Conservation (phyloP, 37 sponge, comb jelly and placozoan genomes). For the Halichondria panicea region DNA sequence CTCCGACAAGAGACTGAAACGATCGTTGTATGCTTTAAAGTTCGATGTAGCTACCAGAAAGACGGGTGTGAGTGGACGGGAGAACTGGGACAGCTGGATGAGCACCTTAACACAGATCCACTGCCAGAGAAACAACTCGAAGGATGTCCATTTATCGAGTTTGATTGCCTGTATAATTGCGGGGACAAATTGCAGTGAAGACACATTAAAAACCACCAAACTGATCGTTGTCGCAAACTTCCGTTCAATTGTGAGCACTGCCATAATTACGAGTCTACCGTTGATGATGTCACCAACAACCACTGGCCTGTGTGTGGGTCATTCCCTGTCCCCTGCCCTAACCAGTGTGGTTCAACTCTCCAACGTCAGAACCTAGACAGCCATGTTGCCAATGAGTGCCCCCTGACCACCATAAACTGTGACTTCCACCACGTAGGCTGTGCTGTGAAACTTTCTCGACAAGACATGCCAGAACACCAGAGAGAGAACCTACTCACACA, state of each 20-base stretch:
- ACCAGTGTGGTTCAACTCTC: constrained; percentile 33
- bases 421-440: no score
- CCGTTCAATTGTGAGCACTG: constrained; percentile 32
- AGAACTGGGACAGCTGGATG: constrained; percentile 21
- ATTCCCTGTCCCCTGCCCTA: constrained; percentile 30
- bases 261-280: constrained; percentile 9
- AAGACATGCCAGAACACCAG: no score
- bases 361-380: no score
- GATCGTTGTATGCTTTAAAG: background rate
- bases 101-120: constrained; percentile 6
- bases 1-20: constrained; percentile 11
- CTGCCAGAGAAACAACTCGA: background rate
- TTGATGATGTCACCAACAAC: constrained; percentile 6
- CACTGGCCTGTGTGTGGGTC: constrained; percentile 12
- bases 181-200: background rate
- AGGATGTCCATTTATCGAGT: constrained; percentile 14
- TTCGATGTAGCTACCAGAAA: constrained; percentile 3
- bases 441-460: no score
- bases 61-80: constrained; percentile 44
- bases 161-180: constrained; percentile 18
- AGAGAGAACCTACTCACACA: no score
- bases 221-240: constrained; percentile 1
- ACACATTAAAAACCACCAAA: constrained; percentile 2
- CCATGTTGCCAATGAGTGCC: no score
- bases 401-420: no score